Evolutionary conservation across 1,140 invertebrate species (phyloP).

Genomic region (Drosophila malerkotliana): DNA sequence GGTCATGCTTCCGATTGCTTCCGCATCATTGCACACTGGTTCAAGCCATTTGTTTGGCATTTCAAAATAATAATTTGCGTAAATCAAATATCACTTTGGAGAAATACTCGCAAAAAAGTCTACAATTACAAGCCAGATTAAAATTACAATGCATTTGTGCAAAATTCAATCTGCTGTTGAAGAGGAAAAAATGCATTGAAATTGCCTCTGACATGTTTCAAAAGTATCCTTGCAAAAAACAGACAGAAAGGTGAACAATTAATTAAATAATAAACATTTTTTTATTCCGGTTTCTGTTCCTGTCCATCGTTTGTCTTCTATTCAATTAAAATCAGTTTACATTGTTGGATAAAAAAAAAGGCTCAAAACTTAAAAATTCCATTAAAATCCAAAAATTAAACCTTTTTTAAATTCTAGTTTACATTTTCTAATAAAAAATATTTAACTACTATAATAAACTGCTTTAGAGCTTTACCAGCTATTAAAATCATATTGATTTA

Average conservation of each 20-base stretch:
- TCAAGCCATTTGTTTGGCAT: slow-evolving; percentile 37
- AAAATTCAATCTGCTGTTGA: background rate
- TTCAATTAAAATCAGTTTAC: background rate
- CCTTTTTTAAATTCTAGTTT: too few species aligned
- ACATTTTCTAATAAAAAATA: too few species aligned
- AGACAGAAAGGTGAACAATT: background rate
- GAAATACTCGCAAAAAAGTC: background rate
- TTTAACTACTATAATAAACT: too few species aligned
- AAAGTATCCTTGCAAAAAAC: background rate
- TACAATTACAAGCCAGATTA: background rate
- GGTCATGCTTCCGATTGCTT: slow-evolving; percentile 56
- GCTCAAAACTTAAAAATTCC: too few species aligned
- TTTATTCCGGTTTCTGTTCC: background rate
- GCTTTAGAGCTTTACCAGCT: too few species aligned
- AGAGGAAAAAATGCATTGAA: background rate
- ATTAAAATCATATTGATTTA: background rate
- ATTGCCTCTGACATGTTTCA: background rate
- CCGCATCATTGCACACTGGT: slow-evolving; percentile 56
- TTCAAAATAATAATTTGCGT: slow-evolving; percentile 33
- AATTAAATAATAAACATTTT: background rate
- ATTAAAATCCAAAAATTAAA: too few species aligned
- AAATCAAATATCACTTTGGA: slow-evolving; percentile 18
- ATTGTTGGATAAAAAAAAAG: too few species aligned
- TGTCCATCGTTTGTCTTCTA: background rate
- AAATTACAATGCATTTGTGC: background rate